phyloP scores from a whole-genome alignment of 1,140 invertebrate species.

The Aplysia californica region DNA sequence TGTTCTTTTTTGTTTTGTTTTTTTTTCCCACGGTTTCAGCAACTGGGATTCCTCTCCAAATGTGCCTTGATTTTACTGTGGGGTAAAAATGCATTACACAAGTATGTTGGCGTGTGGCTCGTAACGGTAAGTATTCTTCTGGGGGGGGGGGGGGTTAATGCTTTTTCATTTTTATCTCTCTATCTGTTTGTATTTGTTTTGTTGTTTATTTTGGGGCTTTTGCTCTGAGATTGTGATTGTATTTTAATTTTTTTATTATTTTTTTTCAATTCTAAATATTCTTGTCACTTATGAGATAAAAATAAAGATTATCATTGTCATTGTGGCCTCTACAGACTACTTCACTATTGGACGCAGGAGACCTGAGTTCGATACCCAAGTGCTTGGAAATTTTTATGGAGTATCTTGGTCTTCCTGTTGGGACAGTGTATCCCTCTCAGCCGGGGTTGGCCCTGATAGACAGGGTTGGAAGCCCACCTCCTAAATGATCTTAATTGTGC shows the following conservation, averaged over 20 bases:
- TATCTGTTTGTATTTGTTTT: neutral
- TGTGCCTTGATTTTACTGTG: slow-evolving; percentile 81
- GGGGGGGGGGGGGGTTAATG: neutral
- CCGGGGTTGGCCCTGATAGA: too few relatives aligned
- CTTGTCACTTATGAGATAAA: too few relatives aligned
- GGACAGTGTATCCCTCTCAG: too few relatives aligned
- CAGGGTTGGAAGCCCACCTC: too few relatives aligned
- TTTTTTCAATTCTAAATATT: too few relatives aligned
- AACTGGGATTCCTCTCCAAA: slow-evolving; percentile 74
- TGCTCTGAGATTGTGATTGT: neutral
- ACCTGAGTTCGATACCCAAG: too few relatives aligned
- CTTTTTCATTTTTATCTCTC: neutral
- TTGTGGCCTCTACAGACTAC: too few relatives aligned
- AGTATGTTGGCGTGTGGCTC: slow-evolving; percentile 93
- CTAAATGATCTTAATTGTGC: too few relatives aligned
- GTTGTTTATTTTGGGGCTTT: neutral
- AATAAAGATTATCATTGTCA: too few relatives aligned
- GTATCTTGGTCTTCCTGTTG: too few relatives aligned
- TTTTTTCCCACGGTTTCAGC: slow-evolving; percentile 56
- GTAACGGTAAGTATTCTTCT: slow-evolving; percentile 74
- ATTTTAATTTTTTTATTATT: neutral
- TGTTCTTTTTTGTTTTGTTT: slow-evolving; percentile 5
- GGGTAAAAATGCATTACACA: slow-evolving; percentile 86
- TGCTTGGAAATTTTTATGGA: too few relatives aligned
- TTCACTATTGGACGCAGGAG: too few relatives aligned